Base-by-base conservation (phyloP, 2,797 vertebrate genomes). In the Sebastes vulpes region DNA sequence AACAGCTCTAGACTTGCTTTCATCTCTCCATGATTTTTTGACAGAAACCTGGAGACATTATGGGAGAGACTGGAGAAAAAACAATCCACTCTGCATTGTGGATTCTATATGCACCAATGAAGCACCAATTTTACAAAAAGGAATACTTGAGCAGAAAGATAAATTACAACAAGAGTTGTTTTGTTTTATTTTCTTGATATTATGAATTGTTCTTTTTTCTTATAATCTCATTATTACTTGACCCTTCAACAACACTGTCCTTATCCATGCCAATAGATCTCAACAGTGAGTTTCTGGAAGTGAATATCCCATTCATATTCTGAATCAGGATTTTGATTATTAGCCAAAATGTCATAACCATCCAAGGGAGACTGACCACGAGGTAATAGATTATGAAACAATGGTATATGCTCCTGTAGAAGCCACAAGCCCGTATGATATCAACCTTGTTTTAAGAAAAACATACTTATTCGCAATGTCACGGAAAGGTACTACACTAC, bases 1-100 rank as follows among this genome's bases (percentile, higher is more conserved):
- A 68, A 65, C 60, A 68, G 38, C 63, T 50, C 38, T 46, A 46
- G 38, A 46, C 38, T 46, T 81, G 67, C 65, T 38, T 11, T 58
- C 21, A 20, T 25, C 26, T 61, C n/a, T n/a, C 11, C 28, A 6
- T n/a, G 18, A 52, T 11, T 12, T 42, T 42, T 74, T 52, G 4
- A 48, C 23, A 72, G 56, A 60, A 54, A 42, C 54, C 46, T 52
- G 31, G 11, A 29, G 25, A 56, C 5, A 32, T 10, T 21, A 23
- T 21, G 52, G 21, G n/a, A 52, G 31, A 50, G 48, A 50, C 18
- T 4, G 52, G 23, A 69, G 4, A 25, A 57, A 46, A 23, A 42
- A 20, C 20, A 26, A 14, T 50, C 21, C 12, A n/a, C 28, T 3
- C 48, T 56, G 61, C 6, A 28, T 2, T 25, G 31, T 54, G 10